Conservation (phyloP, 2,888 invertebrate genomes). For the Serrognathus titanus region DNA sequence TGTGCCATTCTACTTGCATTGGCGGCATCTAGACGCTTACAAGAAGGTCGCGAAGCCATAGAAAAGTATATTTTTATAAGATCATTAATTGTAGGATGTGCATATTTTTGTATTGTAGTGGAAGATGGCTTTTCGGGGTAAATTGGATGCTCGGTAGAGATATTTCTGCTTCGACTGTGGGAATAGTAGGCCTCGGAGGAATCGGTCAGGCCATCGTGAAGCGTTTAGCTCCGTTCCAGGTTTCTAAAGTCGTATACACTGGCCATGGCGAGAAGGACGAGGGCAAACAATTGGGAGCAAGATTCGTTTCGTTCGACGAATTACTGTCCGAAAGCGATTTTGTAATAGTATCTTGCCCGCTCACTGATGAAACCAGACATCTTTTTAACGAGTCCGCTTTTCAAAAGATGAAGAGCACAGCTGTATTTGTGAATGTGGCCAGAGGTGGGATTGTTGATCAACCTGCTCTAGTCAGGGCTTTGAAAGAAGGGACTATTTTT, state of each 20-base stretch:
- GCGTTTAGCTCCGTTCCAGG: conserved; percentile 70
- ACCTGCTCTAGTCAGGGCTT: conserved; percentile 73
- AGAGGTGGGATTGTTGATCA: conserved; percentile 78
- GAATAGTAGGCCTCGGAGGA: conserved; percentile 78
- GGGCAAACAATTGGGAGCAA: conserved; percentile 58
- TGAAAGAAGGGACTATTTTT: conserved; percentile 71
- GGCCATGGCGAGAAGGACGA: conserved; percentile 66
- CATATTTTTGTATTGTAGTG: conserved; percentile 8
- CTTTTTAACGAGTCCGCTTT: conserved; percentile 69
- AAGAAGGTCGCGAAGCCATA: conserved; percentile 68
- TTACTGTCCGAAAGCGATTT: conserved; percentile 71
- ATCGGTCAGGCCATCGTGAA: conserved; percentile 74
- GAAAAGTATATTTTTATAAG: conserved; percentile 51
- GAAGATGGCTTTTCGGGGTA: conserved; percentile 51
- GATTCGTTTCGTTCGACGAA: conserved; percentile 60
- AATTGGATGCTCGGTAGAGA: conserved; percentile 79
- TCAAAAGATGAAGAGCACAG: conserved; percentile 69
- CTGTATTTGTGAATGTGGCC: conserved; percentile 74
- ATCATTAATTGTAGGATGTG: neutral
- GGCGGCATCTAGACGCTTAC: conserved; percentile 69
- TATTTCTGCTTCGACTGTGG: conserved; percentile 73
- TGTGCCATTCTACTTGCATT: conserved; percentile 73
- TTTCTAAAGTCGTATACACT: conserved; percentile 68
- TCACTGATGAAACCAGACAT: conserved; percentile 64
- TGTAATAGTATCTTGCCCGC: conserved; percentile 65